Evolutionary conservation across 2,797 vertebrate species (phyloP), one percentile per base, ranked within the genome.

Genomic region (Muscicapa striata): DNA sequence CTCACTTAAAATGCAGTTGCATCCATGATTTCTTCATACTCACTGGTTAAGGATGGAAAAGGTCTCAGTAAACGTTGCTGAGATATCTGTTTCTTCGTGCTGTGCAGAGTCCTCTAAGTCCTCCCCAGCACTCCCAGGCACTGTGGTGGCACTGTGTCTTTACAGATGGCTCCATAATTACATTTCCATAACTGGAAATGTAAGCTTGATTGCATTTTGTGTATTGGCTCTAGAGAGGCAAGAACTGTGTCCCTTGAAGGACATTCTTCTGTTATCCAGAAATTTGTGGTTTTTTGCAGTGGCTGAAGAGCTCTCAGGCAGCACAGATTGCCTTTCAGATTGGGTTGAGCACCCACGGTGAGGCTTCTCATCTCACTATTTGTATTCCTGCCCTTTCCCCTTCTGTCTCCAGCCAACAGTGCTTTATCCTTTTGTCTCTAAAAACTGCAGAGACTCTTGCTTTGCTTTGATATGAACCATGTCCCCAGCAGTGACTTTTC

Each of bases 41-140:
- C 14, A 5, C 10, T 74, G 30, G 21, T 41, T 34, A 68, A 59
- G 23, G 52, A 57, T 54, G 18, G 29, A 63, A 87, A 72, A 23
- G 36, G 10, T 46, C 29, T 92, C 26, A 36, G 30, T 34, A 82
- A 58, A 66, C 1, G 5, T 6, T 16, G 29, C 54, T 19, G 26
- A 67, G 52, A 32, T 12, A 30, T 22, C 21, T 43, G 20, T 32
- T 87, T 3, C 45, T 66, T 75, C 0, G 0, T 61, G 43, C 45
- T 51, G 16, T 46, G 46, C 34, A 58, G 54, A 64, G 51, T 24
- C 11, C 32, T 68, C 30, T 3, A 57, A 68, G 29, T 29, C 38
- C 24, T 79, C 54, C 30, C 18, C 58, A 32, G 14, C 3, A 2
- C 0, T 5, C 9, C 10, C 55, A 13, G 63, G 30, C 24, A 9